Percentiles rank a stretch among this genome's conserved stretches.
Conservation (phyloP, 2,113 vertebrate genomes). For the Carlito syrichta region DNA sequence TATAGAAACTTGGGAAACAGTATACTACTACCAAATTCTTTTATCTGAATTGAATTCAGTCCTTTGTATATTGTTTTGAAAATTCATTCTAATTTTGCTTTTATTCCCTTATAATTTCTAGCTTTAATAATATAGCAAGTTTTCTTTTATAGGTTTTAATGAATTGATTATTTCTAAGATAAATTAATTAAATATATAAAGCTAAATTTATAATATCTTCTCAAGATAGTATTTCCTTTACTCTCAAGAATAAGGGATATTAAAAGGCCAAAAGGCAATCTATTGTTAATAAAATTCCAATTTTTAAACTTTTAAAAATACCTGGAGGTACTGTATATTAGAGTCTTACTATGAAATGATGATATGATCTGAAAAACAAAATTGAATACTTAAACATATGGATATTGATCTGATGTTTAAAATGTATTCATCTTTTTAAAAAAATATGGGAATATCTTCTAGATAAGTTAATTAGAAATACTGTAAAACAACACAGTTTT, state of each 20-base stretch:
- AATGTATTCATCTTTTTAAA: slow-evolving; percentile 25
- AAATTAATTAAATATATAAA: neutral
- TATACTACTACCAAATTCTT: neutral
- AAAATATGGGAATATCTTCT: neutral
- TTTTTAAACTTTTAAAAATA: neutral
- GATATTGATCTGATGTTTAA: slow-evolving; percentile 29
- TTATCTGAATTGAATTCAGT: slow-evolving; percentile 10
- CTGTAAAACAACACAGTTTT: neutral
- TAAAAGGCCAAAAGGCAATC: neutral
- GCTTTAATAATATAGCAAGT: neutral
- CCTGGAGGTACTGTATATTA: neutral
- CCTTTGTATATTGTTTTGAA: neutral
- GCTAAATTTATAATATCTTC: neutral
- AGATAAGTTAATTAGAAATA: neutral
- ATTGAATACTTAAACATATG: neutral
- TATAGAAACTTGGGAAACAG: neutral
- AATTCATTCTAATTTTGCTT: neutral
- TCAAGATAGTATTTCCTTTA: neutral
- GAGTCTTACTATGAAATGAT: neutral
- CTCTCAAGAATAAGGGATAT: slow-evolving; percentile 4
- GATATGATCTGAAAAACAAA: neutral
- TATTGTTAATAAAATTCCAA: slow-evolving; percentile 5
- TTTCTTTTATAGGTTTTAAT: neutral
- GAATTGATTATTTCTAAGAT: slow-evolving; percentile 10
- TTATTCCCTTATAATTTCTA: neutral